A percentile compares a stretch with the other conserved stretches of the same genome.
phyloP scores from a whole-genome alignment of 2,113 vertebrate species.

The Loxodonta africana region DNA sequence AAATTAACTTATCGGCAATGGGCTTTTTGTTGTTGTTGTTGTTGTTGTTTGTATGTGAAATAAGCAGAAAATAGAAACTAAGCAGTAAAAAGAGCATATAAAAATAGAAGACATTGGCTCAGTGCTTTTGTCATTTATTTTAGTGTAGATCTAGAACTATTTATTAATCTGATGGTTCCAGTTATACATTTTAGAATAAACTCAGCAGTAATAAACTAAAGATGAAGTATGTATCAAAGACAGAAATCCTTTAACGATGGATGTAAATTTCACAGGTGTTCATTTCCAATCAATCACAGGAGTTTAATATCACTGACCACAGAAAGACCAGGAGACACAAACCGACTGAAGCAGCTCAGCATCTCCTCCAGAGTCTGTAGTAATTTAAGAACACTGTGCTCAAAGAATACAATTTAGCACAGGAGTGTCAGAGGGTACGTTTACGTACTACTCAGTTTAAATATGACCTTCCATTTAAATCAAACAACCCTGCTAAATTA shows the following conservation, averaged over 20 bases:
- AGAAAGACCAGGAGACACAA: background rate
- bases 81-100: background rate
- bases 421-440: background rate
- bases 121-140: background rate
- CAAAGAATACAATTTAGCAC: background rate
- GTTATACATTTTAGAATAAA: background rate
- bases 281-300: background rate
- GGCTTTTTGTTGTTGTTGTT: too few relatives aligned
- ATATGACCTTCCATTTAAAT: slow-evolving; percentile 19
- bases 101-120: background rate
- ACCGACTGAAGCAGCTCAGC: background rate
- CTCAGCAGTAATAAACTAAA: background rate
- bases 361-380: background rate
- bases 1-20: too few relatives aligned
- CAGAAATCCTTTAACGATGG: background rate
- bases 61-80: accelerated
- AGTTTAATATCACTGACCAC: background rate
- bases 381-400: background rate
- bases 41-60: background rate
- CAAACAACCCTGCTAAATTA: slow-evolving; percentile 42
- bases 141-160: background rate
- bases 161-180: background rate
- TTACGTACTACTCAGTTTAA: background rate
- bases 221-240: background rate
- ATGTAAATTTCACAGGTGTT: background rate